Base-by-base conservation (phyloP, 1,140 invertebrate genomes). In the Drosophila lini region DNA sequence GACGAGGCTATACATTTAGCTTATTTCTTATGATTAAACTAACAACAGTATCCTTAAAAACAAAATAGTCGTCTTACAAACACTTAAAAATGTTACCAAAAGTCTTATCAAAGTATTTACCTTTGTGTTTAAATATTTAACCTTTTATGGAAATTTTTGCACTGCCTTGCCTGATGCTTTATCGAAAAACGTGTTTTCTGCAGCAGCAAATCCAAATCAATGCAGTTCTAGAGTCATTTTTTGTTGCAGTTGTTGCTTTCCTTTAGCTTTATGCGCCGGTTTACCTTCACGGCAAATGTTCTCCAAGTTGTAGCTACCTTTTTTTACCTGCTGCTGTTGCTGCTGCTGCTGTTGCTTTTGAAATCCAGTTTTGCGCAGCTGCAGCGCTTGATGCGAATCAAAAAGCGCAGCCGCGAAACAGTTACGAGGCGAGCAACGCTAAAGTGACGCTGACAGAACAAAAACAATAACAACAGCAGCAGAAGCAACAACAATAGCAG, bases 281-380 rank as follows among this genome's bases (percentile, higher is more conserved):
- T 88, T 80, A 78, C 83, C 83, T 88, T 88, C 84, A 80, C 50
- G 74, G 84, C 67, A 80, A 62, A 68, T 65, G 50, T 65, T 85
- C 59, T 81, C 42, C 52, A 50, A 63, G 16, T 38, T 59, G 50
- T 69, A 60, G 44, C 38, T 57, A 36, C 50, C 31, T 42, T 65
- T 71, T 64, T 50, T 47, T 45, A 32, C 44, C 58, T 79, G 62
- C 45, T 61, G 62, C 41, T 60, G 73, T 11, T 67, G 63, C 58
- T 79, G 62, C 45, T 61, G 62, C 41, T 60, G 73, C 15, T 67
- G 63, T 13, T 78, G 82, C 71, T 80, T 82, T 80, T 82, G 76
- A 89, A 88, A 88, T 88, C 83, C 80, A 88, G 83, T 88, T 88
- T 89, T 89, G 77, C 84, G 80, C 83, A 89, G 80, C 70, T 86